Conservation (phyloP, 2,113 vertebrate species). For the Sceloporus tristichus region DNA sequence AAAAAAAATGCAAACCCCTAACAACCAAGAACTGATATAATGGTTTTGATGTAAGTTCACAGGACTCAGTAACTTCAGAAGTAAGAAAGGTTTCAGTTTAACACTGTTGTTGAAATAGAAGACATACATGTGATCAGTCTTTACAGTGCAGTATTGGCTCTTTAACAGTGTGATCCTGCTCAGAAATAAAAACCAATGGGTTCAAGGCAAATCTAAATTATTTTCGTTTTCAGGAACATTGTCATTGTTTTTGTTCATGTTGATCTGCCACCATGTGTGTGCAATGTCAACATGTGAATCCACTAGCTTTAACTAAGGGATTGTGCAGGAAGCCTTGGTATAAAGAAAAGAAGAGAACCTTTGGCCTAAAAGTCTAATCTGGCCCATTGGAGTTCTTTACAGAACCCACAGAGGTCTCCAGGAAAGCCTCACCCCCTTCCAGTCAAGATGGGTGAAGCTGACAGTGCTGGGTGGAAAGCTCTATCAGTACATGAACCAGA, state of each 20-base stretch:
- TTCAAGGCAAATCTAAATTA: background rate
- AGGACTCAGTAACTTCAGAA: conserved; percentile 34
- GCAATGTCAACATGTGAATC: background rate
- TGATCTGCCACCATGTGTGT: background rate
- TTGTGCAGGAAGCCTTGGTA: background rate
- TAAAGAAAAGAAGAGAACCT: background rate
- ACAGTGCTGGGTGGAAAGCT: no score
- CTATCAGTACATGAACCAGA: no score
- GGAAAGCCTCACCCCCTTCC: background rate
- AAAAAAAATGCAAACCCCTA: background rate
- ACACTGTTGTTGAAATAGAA: background rate
- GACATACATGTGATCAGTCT: fast-evolving
- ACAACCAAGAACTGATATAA: conserved; percentile 18
- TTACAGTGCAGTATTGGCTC: background rate
- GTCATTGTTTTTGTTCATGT: background rate
- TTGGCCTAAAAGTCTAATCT: background rate
- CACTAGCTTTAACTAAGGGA: background rate
- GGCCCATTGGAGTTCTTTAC: background rate
- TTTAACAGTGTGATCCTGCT: background rate
- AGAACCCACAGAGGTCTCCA: background rate
- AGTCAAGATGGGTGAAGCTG: no score
- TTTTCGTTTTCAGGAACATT: background rate
- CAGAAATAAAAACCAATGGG: background rate
- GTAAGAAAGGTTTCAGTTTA: conserved; percentile 17
- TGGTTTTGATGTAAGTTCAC: conserved; percentile 13